phyloP scores from a whole-genome alignment of 1,140 invertebrate genomes.

The Drosophila malerkotliana region DNA sequence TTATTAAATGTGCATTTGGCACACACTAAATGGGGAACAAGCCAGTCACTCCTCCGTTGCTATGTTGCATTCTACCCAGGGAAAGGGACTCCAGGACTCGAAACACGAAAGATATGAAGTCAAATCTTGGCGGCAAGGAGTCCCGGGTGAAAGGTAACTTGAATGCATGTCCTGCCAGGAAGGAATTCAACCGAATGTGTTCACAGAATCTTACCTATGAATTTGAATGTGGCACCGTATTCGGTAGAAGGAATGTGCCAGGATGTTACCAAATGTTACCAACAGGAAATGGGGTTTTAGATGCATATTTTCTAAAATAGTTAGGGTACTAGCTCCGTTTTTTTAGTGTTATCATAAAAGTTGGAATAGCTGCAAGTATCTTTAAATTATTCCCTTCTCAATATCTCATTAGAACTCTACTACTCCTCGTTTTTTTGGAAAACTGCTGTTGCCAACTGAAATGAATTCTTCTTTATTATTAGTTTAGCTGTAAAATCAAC shows the following conservation, averaged over 20 bases:
- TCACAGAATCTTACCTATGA: constrained; percentile 18
- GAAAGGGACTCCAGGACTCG: background rate
- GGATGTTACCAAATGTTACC: background rate
- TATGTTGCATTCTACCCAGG: constrained; percentile 17
- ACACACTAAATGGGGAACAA: constrained; percentile 70
- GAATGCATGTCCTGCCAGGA: constrained; percentile 34
- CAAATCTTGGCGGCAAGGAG: background rate
- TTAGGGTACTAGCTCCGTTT: background rate
- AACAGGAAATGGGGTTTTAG: background rate
- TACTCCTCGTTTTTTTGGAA: constrained; percentile 9
- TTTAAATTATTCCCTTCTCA: constrained; percentile 17
- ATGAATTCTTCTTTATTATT: constrained; percentile 39
- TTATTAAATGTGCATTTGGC: constrained; percentile 83
- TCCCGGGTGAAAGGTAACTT: background rate
- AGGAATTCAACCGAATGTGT: constrained; percentile 67
- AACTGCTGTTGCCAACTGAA: constrained; percentile 40
- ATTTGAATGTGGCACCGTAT: constrained; percentile 3
- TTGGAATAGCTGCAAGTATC: background rate
- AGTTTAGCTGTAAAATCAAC: constrained; percentile 46
- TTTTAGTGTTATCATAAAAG: background rate
- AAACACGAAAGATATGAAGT: constrained; percentile 33
- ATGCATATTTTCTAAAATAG: background rate
- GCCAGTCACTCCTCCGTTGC: background rate
- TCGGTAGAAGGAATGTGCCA: background rate
- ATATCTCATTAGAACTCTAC: constrained; percentile 43